These are phyloP conservation scores for Pyralis farinalis DNA, from an alignment of 2,888 invertebrate genomes.

Conservation along the genomic window DNA sequence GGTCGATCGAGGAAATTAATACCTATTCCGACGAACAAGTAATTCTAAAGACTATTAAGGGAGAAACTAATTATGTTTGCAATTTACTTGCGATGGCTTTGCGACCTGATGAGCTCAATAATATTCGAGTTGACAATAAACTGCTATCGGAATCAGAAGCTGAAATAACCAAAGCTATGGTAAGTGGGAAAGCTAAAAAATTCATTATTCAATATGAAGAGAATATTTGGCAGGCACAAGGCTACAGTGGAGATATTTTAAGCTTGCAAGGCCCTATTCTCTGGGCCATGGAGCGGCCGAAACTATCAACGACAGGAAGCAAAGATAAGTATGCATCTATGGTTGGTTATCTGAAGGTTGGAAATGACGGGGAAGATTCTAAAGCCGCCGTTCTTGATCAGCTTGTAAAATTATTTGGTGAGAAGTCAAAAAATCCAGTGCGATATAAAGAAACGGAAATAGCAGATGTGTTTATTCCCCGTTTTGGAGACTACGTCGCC, in stretches of 20 bases:
- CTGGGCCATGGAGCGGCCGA: constrained; percentile 69
- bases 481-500: constrained; percentile 61
- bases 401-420: constrained; percentile 56
- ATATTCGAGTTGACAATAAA: constrained; percentile 52
- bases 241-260: constrained; percentile 68
- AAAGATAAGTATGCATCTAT: constrained; percentile 41
- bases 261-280: constrained; percentile 66
- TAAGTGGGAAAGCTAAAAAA: constrained; percentile 47
- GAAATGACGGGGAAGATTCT: constrained; percentile 20
- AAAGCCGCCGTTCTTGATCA: constrained; percentile 54
- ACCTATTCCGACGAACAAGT: constrained; percentile 52
- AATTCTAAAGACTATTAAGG: constrained; percentile 58
- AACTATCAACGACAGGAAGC: constrained; percentile 46
- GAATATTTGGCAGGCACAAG: constrained; percentile 57
- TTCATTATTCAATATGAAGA: constrained; percentile 58
- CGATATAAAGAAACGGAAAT: constrained; percentile 52
- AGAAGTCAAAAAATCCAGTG: constrained; percentile 46
- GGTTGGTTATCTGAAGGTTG: constrained; percentile 51
- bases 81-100: constrained; percentile 65
- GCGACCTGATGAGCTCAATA: constrained; percentile 55
- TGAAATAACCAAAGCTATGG: constrained; percentile 35
- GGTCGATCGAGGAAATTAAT: constrained; percentile 55
- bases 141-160: constrained; percentile 39
- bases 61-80: constrained; percentile 61
- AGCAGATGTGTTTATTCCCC: constrained; percentile 56